Evolutionary conservation across 2,113 vertebrate species (phyloP).

Genomic region (Misgurnus mizolepis): DNA sequence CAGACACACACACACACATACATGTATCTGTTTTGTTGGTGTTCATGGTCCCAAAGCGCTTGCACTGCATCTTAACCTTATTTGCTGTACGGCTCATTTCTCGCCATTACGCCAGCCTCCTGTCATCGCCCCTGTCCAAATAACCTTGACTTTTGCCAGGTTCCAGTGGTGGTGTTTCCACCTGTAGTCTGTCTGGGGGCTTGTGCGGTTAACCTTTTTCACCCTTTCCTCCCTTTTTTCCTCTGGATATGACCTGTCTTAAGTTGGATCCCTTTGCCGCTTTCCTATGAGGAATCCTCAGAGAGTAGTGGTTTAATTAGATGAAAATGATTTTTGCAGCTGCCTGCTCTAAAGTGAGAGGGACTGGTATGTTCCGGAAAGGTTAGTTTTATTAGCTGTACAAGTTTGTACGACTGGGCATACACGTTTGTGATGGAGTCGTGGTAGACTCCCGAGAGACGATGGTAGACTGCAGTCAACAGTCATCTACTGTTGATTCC

Average conservation of each 20-base stretch:
- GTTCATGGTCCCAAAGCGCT: neutral
- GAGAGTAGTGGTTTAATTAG: conserved; percentile 70
- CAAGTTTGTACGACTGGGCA: conserved; percentile 21
- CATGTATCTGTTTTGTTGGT: neutral
- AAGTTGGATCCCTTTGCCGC: conserved; percentile 33
- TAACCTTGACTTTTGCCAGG: conserved; percentile 24
- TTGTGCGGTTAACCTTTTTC: conserved; percentile 37
- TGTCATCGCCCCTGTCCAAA: conserved; percentile 24
- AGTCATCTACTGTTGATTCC: conserved; percentile 32
- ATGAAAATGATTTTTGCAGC: conserved; percentile 65
- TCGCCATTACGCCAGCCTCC: conserved; percentile 19
- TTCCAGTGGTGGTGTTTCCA: conserved; percentile 52
- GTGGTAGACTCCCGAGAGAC: neutral
- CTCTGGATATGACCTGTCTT: conserved; percentile 32
- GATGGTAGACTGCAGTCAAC: neutral
- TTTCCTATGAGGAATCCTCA: conserved; percentile 47
- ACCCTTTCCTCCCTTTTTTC: conserved; percentile 24
- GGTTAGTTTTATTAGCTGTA: conserved; percentile 42
- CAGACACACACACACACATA: conserved; percentile 3
- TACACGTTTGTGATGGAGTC: conserved; percentile 14
- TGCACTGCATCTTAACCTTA: conserved; percentile 30
- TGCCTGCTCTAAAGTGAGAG: conserved; percentile 57
- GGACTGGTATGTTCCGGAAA: conserved; percentile 50
- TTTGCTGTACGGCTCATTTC: conserved; percentile 35
- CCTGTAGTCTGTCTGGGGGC: conserved; percentile 51